phyloP scores from a whole-genome alignment of 2,113 vertebrate species.

The Poeciliopsis retropinna region DNA sequence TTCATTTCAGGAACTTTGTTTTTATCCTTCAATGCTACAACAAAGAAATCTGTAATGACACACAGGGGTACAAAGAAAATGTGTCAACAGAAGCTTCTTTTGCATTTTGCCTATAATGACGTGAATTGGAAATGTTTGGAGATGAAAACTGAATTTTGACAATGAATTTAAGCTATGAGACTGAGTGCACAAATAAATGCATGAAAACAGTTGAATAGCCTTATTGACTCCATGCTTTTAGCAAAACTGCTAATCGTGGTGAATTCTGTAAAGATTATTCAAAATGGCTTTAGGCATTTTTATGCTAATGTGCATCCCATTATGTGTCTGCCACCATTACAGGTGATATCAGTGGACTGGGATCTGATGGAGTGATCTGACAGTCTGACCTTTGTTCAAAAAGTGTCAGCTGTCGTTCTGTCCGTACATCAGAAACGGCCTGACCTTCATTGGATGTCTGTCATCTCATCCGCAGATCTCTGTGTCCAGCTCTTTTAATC shows the following conservation, averaged over 20 bases:
- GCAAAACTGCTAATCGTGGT: background rate
- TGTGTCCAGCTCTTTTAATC: conserved; percentile 11
- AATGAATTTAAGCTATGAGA: conserved; percentile 13
- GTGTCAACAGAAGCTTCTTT: conserved; percentile 39
- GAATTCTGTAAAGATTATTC: conserved; percentile 9
- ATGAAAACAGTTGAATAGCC: background rate
- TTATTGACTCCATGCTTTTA: background rate
- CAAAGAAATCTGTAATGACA: conserved; percentile 22
- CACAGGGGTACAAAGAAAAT: conserved; percentile 21
- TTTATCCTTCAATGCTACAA: background rate
- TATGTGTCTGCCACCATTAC: conserved; percentile 11
- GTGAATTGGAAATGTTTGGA: conserved; percentile 54
- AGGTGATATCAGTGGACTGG: conserved; percentile 24
- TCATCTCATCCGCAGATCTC: conserved; percentile 16
- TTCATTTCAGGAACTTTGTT: conserved; percentile 18
- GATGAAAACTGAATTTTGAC: conserved; percentile 43
- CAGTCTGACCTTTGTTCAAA: conserved; percentile 71
- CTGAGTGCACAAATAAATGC: conserved; percentile 8
- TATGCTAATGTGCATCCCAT: background rate
- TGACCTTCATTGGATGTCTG: conserved; percentile 68
- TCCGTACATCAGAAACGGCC: conserved; percentile 41
- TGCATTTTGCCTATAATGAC: conserved; percentile 27
- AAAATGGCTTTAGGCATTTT: background rate
- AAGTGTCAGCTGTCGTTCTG: conserved; percentile 67
- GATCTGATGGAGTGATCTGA: conserved; percentile 48